Percentiles rank a stretch among this genome's conserved stretches.
Evolutionary conservation across 2,888 invertebrate species (phyloP).

Genomic region (Apoda limacodes): DNA sequence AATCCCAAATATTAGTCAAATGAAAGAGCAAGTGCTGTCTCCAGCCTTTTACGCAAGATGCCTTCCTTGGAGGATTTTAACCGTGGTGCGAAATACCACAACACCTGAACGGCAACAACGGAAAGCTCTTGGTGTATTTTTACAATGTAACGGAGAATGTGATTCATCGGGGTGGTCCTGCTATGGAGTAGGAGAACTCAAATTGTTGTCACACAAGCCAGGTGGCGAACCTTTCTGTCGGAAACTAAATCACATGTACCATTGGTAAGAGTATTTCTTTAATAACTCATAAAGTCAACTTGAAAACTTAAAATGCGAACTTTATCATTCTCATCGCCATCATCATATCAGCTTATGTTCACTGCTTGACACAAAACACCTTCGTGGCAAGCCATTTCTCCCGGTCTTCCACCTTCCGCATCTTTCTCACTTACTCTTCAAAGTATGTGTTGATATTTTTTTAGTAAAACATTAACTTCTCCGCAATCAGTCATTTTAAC

Average conservation of each 20-base stretch:
- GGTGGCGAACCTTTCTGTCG: slow-evolving; percentile 84
- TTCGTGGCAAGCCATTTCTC: too few relatives aligned
- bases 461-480: too few relatives aligned
- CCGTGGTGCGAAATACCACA: slow-evolving; percentile 83
- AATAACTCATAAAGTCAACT: too few relatives aligned
- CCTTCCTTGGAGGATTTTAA: slow-evolving; percentile 98
- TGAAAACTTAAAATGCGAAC: too few relatives aligned
- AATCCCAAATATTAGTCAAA: slow-evolving; percentile 87
- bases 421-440: too few relatives aligned
- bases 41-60: slow-evolving; percentile 93
- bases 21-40: slow-evolving; percentile 86
- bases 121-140: slow-evolving; percentile 82
- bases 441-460: too few relatives aligned
- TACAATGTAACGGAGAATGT: slow-evolving; percentile 97
- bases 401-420: too few relatives aligned
- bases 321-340: too few relatives aligned
- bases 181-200: slow-evolving; percentile 92
- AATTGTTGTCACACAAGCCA: slow-evolving; percentile 87
- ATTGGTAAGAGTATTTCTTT: slow-evolving; percentile 73
- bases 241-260: slow-evolving; percentile 95
- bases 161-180: slow-evolving; percentile 98
- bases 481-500: too few relatives aligned
- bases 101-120: slow-evolving; percentile 80
- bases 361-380: too few relatives aligned
- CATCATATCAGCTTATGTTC: too few relatives aligned